Evolutionary conservation across 2,888 invertebrate genomes (phyloP).

Genomic region (Abrostola triplasia): DNA sequence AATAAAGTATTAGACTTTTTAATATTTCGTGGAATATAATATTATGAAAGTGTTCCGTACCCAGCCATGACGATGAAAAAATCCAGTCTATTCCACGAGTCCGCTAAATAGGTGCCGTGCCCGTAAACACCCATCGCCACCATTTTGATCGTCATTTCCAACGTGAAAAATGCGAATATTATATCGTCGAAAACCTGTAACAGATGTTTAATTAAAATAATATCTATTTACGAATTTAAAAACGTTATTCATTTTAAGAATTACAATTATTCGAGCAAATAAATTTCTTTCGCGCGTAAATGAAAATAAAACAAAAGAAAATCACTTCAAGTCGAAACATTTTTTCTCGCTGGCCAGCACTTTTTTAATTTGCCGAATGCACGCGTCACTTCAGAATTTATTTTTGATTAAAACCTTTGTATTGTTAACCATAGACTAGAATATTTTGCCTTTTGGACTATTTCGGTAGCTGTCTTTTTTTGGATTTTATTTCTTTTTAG

Average conservation of each 20-base stretch:
- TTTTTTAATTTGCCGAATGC: conserved; percentile 43
- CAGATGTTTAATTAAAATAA: conserved; percentile 33
- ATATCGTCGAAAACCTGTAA: conserved; percentile 98
- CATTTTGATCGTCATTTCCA: conserved; percentile 99
- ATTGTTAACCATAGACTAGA: conserved; percentile 1
- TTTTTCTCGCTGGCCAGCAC: conserved; percentile 37
- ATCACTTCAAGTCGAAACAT: conserved; percentile 23
- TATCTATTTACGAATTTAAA: conserved; percentile 3
- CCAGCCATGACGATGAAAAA: conserved; percentile 99
- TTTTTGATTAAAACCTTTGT: conserved; percentile 24
- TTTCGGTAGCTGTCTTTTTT: too few relatives aligned
- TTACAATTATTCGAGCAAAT: conserved; percentile 34
- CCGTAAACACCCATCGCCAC: conserved; percentile 99
- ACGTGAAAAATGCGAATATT: conserved; percentile 99
- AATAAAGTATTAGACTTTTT: too few relatives aligned
- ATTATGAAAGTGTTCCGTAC: conserved; percentile 84
- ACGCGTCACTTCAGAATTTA: conserved; percentile 27
- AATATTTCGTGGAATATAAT: neutral
- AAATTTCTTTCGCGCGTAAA: conserved; percentile 37
- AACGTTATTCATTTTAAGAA: conserved; percentile 18
- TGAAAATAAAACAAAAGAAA: conserved; percentile 46
- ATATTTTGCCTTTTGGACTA: too few relatives aligned
- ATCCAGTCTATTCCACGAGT: conserved; percentile 99
- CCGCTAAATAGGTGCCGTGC: conserved; percentile 97
- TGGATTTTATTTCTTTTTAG: too few relatives aligned